Percentiles rank a stretch among this genome's conserved stretches.
These are phyloP conservation scores for Lucilia cuprina DNA, from an alignment of 1,140 invertebrate genomes.

Conservation along the genomic window DNA sequence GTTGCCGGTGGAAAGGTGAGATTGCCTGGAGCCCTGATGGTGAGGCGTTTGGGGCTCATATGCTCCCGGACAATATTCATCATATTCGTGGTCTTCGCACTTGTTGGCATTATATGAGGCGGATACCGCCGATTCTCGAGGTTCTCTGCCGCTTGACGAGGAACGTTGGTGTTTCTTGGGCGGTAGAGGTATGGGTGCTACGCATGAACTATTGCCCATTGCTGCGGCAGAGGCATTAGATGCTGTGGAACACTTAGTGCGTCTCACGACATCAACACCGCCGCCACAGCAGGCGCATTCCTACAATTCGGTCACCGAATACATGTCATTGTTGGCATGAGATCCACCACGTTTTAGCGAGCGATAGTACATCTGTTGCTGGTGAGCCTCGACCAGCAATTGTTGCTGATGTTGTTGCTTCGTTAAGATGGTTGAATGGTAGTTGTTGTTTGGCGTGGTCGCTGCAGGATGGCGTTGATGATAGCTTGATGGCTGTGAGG, in stretches of 20 bases:
- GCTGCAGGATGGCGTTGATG: slow-evolving; percentile 46
- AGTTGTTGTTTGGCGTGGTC: slow-evolving; percentile 43
- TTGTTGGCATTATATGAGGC: slow-evolving; percentile 28
- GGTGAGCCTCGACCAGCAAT: slow-evolving; percentile 42
- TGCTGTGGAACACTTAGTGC: slow-evolving; percentile 40
- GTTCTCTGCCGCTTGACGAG: slow-evolving; percentile 36
- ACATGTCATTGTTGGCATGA: slow-evolving; percentile 54
- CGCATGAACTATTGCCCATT: slow-evolving; percentile 42
- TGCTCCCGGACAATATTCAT: slow-evolving; percentile 56
- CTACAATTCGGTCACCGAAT: slow-evolving; percentile 62
- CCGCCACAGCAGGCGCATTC: slow-evolving; percentile 63
- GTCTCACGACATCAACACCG: slow-evolving; percentile 61
- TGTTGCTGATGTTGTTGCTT: slow-evolving; percentile 50
- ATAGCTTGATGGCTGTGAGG: slow-evolving; percentile 42
- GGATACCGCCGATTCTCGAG: slow-evolving; percentile 24
- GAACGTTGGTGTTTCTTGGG: slow-evolving; percentile 58
- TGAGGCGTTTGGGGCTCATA: slow-evolving; percentile 41
- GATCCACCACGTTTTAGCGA: slow-evolving; percentile 54
- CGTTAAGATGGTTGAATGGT: slow-evolving; percentile 34
- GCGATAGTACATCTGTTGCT: slow-evolving; percentile 56
- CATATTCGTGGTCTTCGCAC: slow-evolving; percentile 59
- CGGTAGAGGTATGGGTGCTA: slow-evolving; percentile 52
- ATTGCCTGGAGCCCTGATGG: slow-evolving; percentile 9
- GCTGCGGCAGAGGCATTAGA: slow-evolving; percentile 37
- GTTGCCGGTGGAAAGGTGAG: slow-evolving; percentile 25